These are phyloP conservation scores for Blomia tropicalis DNA, from an alignment of 2,888 invertebrate genomes.

Conservation along the genomic window DNA sequence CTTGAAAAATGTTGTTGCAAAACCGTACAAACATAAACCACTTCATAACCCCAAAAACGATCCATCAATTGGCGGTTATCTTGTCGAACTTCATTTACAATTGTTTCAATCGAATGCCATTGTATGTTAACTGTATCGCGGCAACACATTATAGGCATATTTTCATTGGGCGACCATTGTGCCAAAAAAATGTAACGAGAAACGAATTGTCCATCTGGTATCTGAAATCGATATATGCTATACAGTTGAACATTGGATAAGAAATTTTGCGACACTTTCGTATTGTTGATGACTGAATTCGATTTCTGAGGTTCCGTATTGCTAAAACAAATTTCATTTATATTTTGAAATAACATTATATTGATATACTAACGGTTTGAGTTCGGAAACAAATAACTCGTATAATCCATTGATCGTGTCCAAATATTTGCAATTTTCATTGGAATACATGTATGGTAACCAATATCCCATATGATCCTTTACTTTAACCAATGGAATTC, in stretches of 20 bases:
- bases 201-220: slow-evolving; percentile 13
- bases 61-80: background rate
- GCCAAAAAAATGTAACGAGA: slow-evolving; percentile 3
- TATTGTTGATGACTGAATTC: background rate
- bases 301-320: background rate
- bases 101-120: slow-evolving; percentile 4
- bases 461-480: slow-evolving; percentile 1
- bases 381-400: background rate
- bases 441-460: slow-evolving; percentile 2
- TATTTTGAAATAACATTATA: background rate
- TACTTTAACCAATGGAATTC: background rate
- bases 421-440: background rate
- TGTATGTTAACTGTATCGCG: background rate
- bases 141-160: background rate
- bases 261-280: background rate
- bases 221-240: slow-evolving; percentile 4
- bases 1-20: background rate
- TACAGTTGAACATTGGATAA: background rate
- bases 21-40: background rate
- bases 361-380: background rate
- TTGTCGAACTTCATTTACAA: background rate
- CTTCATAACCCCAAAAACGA: slow-evolving; percentile 1
- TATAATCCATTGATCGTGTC: background rate
- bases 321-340: background rate
- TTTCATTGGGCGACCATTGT: background rate